A percentile compares a stretch with the other conserved stretches of the same genome.
Conservation (phyloP, 2,888 invertebrate genomes). For the Rhagonycha lutea region DNA sequence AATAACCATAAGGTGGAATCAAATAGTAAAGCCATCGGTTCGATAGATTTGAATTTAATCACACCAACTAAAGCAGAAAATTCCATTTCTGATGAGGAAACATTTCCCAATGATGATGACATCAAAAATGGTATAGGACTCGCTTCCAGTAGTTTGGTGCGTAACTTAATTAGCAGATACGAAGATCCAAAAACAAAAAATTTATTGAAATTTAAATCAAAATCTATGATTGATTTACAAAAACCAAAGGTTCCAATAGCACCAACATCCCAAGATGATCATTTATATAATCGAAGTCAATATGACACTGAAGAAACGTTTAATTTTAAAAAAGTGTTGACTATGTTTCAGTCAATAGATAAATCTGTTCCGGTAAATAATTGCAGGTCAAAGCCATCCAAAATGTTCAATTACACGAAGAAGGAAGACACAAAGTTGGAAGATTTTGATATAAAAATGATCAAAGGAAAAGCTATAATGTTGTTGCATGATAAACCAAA, state of each 20-base stretch:
- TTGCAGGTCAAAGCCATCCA: neutral
- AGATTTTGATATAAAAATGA: neutral
- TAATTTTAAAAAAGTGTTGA: conserved; percentile 12
- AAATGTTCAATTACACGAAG: neutral
- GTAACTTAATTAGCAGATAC: conserved; percentile 17
- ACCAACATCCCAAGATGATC: neutral
- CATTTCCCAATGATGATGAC: neutral
- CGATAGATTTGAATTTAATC: neutral
- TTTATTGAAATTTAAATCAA: conserved; percentile 15
- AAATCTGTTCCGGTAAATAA: neutral
- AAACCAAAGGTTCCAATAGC: neutral
- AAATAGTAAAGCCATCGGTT: conserved; percentile 3
- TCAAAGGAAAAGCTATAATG: neutral
- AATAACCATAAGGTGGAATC: neutral
- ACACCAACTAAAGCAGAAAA: neutral
- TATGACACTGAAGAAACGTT: neutral
- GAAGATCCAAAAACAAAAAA: conserved; percentile 2
- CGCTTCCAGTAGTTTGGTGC: conserved; percentile 10
- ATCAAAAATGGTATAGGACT: neutral
- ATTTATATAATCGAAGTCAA: neutral
- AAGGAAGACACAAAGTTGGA: neutral
- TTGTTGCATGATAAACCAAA: neutral
- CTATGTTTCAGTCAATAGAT: conserved; percentile 10
- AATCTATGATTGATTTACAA: conserved; percentile 12
- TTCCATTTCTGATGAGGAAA: neutral